Evolutionary conservation across 2,888 invertebrate genomes (phyloP).

Genomic region (Himalopsyche kuldschensis): DNA sequence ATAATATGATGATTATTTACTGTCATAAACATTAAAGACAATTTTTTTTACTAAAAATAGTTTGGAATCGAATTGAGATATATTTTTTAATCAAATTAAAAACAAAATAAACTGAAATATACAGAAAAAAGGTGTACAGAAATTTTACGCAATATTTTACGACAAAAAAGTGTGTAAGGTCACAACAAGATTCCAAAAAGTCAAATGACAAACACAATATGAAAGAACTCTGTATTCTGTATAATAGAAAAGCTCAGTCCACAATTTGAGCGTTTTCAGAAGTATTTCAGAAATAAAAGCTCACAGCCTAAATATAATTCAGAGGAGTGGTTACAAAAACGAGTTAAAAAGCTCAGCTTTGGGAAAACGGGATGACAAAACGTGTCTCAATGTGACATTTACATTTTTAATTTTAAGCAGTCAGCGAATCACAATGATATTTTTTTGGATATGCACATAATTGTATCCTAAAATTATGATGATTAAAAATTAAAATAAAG

Average conservation of each 20-base stretch:
- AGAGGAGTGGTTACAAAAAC: background rate
- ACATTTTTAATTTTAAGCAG: background rate
- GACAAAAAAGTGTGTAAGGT: background rate
- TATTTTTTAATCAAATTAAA: too few species aligned
- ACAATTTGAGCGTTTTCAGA: background rate
- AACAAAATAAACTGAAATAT: too few species aligned
- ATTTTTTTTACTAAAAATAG: too few species aligned
- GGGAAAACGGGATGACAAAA: background rate
- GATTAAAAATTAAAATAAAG: too few species aligned
- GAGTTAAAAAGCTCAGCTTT: background rate
- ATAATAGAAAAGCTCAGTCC: too few species aligned
- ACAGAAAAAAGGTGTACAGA: background rate
- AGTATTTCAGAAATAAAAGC: background rate
- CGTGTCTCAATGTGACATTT: background rate
- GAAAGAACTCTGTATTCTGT: background rate
- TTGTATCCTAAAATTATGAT: too few species aligned
- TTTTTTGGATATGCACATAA: too few species aligned
- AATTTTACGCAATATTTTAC: background rate
- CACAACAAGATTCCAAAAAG: background rate
- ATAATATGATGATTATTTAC: too few species aligned
- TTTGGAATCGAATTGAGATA: too few species aligned
- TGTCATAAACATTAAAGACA: too few species aligned
- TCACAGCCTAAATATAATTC: background rate
- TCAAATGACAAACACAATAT: background rate
- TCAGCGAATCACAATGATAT: background rate